Base-by-base conservation (phyloP, 2,797 vertebrate genomes). In the Notamacropus eugenii region DNA sequence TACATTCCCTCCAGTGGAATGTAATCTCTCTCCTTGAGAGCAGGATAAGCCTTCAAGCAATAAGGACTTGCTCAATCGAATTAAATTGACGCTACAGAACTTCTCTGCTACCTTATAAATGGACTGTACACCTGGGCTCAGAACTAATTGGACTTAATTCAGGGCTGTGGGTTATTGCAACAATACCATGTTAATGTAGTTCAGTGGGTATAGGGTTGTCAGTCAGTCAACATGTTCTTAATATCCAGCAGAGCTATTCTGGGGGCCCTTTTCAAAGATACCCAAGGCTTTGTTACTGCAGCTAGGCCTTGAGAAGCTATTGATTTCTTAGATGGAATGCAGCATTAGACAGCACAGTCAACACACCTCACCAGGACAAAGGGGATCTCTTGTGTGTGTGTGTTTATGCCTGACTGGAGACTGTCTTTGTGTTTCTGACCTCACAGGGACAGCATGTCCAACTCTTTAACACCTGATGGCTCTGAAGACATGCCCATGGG, bases 391-490 rank as follows among this genome's bases (percentile, higher is more conserved):
- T 46, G 40, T 5, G 4, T 40, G 4, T 40, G 0, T 4, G 4
- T 91, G 55, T 92, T 31, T 31, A 31, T 28, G 1, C 52, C 92
- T 97, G 24, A 90, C 93, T 0, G 24, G 6, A 27, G 74, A 87
- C 62, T 13, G 1, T 67, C 59, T 97, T 97, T 90, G 52, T 90
- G n/a, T 97, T 93, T 59, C 11, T 55, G 82, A 92, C 96, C 12
- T 96, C 96, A 93, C 97, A 99, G 99, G 96, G 98, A 98, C 95
- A 96, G 98, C 96, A 98, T 98, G 0, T 98, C 98, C 54, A 99
- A 98, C 96, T 99, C 99, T 0, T 95, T 98, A 55, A 98, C 98
- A 40, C 98, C 98, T 0, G 99, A 99, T 95, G 99, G 99, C 58
- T 95, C 98, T 0, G 99, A 99, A 56, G 99, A 99, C 55, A 94